phyloP scores from a whole-genome alignment of 2,113 vertebrate genomes.

The Nibea coibor region DNA sequence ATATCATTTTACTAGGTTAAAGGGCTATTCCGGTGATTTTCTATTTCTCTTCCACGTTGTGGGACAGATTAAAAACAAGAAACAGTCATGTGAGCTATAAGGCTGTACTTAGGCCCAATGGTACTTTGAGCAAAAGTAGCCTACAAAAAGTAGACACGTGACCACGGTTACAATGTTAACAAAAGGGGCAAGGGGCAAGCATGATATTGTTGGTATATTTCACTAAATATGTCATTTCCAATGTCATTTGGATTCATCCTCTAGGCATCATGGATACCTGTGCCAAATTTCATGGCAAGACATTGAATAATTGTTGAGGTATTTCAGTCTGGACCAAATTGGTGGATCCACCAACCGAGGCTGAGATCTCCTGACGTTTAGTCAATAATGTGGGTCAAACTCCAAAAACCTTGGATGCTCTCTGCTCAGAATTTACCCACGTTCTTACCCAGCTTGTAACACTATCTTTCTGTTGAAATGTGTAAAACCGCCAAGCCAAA shows the following conservation, averaged over 20 bases:
- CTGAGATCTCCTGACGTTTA: neutral
- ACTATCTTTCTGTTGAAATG: neutral
- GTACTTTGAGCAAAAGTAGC: no score
- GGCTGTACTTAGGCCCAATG: neutral
- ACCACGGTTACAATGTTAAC: neutral
- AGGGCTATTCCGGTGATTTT: no score
- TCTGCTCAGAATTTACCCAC: neutral
- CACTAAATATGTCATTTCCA: neutral
- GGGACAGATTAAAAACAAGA: no score
- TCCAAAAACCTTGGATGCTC: neutral
- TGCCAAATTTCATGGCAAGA: neutral
- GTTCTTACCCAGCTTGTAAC: neutral
- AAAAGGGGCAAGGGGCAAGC: neutral
- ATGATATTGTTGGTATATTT: neutral
- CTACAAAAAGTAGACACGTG: no score
- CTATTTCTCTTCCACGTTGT: no score
- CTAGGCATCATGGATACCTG: neutral
- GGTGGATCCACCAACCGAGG: neutral
- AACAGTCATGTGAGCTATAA: no score
- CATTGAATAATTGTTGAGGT: neutral
- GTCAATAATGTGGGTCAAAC: neutral
- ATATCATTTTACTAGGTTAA: no score
- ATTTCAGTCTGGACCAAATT: neutral
- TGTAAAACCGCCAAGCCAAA: neutral
- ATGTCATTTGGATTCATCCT: neutral